A percentile compares a stretch with the other conserved stretches of the same genome.
These are phyloP conservation scores for Lagothrix lagotricha DNA, from an alignment of 2,797 vertebrate species.

Conservation along the genomic window DNA sequence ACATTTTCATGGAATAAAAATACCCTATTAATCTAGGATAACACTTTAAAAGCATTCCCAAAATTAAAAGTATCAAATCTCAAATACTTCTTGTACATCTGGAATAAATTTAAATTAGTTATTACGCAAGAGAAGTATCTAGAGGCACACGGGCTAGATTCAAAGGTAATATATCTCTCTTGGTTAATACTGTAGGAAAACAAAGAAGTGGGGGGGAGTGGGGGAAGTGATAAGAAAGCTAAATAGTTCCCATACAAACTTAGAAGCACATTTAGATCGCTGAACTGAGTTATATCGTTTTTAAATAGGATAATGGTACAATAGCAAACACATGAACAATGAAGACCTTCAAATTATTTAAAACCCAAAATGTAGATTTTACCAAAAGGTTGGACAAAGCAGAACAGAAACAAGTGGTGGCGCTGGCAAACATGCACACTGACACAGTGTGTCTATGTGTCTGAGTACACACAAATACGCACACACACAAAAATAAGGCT, in stretches of 20 bases:
- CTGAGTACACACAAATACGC: neutral
- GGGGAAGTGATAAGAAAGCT: neutral
- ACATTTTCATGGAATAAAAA: neutral
- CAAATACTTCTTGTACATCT: neutral
- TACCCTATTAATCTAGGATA: neutral
- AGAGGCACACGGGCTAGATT: neutral
- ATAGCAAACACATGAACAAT: neutral
- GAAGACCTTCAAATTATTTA: neutral
- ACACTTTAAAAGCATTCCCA: constrained; percentile 43
- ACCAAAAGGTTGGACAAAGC: neutral
- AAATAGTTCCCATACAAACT: constrained; percentile 20
- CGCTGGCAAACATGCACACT: neutral
- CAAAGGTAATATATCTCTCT: constrained; percentile 35
- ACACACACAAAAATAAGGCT: neutral
- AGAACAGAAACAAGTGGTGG: neutral
- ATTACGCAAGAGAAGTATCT: constrained; percentile 6
- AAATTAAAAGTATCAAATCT: constrained; percentile 37
- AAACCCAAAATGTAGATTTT: neutral
- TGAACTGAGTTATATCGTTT: neutral
- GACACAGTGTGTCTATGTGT: neutral
- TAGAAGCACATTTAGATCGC: neutral
- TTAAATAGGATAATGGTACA: neutral
- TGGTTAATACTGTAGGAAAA: neutral
- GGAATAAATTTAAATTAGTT: neutral
- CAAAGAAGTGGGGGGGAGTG: neutral